These are phyloP conservation scores for Mesodorylaimus sp. DNA, from an alignment of 2,888 invertebrate species.

Conservation along the genomic window DNA sequence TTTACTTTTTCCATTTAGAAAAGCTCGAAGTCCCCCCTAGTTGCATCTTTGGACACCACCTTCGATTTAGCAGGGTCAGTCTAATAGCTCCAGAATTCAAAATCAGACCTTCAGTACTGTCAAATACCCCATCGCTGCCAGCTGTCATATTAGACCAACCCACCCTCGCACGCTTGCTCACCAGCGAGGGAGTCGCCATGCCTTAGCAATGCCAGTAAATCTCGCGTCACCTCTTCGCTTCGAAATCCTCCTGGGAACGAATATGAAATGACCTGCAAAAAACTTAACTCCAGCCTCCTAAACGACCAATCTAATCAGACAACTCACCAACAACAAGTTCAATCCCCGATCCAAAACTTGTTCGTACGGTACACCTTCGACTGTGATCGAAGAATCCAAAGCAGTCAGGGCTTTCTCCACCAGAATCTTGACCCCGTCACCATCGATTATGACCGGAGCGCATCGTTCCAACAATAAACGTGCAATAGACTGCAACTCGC, in stretches of 20 bases:
- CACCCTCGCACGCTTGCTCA: too few relatives aligned
- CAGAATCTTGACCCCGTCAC: slow-evolving; percentile 54
- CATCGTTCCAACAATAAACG: slow-evolving; percentile 83
- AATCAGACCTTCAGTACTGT: too few relatives aligned
- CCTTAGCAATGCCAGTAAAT: slow-evolving; percentile 55
- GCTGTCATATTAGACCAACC: too few relatives aligned
- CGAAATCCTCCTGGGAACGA: slow-evolving; percentile 83
- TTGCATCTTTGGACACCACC: too few relatives aligned
- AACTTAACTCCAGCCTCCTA: not conserved
- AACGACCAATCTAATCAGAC: not conserved
- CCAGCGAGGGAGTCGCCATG: slow-evolving; percentile 58
- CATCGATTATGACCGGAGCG: slow-evolving; percentile 88
- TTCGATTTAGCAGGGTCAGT: too few relatives aligned
- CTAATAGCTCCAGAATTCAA: too few relatives aligned
- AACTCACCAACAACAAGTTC: not conserved
- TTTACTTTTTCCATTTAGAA: too few relatives aligned
- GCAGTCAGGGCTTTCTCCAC: not conserved
- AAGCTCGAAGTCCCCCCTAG: too few relatives aligned
- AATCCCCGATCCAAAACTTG: not conserved
- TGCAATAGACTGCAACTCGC: slow-evolving; percentile 80
- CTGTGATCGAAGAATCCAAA: not conserved
- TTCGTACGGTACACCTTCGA: not conserved
- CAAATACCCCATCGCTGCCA: too few relatives aligned
- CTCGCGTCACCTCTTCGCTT: slow-evolving; percentile 58
- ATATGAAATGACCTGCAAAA: slow-evolving; percentile 54